phyloP scores from a whole-genome alignment of 1,140 invertebrate species.

The Lucilia sericata region DNA sequence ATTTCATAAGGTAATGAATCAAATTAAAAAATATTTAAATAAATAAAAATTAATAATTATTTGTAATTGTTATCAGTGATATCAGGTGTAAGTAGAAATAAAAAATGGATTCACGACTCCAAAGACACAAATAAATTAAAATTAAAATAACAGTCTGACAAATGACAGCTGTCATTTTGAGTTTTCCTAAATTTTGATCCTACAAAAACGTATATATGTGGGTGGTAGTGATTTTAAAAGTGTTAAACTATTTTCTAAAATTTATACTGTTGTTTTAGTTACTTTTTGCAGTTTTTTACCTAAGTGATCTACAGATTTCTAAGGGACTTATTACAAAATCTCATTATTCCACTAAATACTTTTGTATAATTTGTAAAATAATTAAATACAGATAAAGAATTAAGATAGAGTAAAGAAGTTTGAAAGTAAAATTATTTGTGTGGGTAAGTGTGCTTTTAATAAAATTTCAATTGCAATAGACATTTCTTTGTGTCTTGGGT shows the following conservation, averaged over 20 bases:
- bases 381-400: not conserved
- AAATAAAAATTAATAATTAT: not conserved
- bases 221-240: not conserved
- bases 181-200: not conserved
- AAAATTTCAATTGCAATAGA: constrained; percentile 10
- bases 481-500: not conserved
- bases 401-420: not conserved
- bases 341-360: not conserved
- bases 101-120: not conserved
- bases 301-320: not conserved
- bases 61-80: not conserved
- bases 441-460: not conserved
- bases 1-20: too few species aligned
- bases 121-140: not conserved
- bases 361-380: not conserved
- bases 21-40: too few species aligned
- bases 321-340: not conserved
- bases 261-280: not conserved
- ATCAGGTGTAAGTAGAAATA: not conserved
- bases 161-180: not conserved
- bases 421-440: not conserved
- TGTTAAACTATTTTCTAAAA: not conserved
- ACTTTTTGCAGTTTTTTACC: not conserved
- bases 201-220: not conserved
- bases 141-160: not conserved